These are phyloP conservation scores for Melanotaenia pygmaea DNA, from an alignment of 2,797 vertebrate genomes.

Conservation along the genomic window DNA sequence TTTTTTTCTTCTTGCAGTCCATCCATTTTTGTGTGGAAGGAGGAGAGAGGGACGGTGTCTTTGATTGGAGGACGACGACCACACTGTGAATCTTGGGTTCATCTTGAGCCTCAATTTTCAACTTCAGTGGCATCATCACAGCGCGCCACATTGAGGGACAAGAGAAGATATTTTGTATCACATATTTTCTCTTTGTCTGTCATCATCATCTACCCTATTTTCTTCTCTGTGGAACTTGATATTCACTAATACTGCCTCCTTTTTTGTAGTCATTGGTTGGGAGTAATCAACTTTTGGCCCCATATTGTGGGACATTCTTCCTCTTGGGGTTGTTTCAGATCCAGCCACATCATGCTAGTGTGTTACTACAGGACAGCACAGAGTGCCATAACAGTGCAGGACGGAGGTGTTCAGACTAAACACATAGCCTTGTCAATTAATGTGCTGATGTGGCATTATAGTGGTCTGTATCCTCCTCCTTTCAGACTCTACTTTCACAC, in stretches of 20 bases:
- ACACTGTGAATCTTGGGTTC: slow-evolving; percentile 66
- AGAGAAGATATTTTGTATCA: slow-evolving; percentile 43
- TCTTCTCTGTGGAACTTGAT: slow-evolving; percentile 56
- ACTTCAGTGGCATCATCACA: slow-evolving; percentile 68
- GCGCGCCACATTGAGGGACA: slow-evolving; percentile 50
- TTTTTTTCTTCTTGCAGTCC: slow-evolving; percentile 49
- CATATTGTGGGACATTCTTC: slow-evolving; percentile 51
- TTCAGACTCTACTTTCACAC: slow-evolving; percentile 87
- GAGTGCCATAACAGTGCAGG: slow-evolving; percentile 53
- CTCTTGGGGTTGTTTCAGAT: slow-evolving; percentile 38
- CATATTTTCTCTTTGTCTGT: slow-evolving; percentile 52
- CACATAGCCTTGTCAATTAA: slow-evolving; percentile 78
- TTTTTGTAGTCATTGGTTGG: slow-evolving; percentile 58
- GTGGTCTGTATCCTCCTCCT: slow-evolving; percentile 91
- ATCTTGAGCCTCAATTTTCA: slow-evolving; percentile 54
- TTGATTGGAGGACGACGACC: slow-evolving; percentile 75
- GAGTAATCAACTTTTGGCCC: slow-evolving; percentile 45
- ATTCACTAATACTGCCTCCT: slow-evolving; percentile 55
- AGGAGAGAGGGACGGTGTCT: slow-evolving; percentile 60
- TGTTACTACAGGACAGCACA: slow-evolving; percentile 58
- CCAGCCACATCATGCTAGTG: slow-evolving; percentile 62
- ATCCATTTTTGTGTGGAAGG: slow-evolving; percentile 76
- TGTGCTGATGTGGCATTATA: slow-evolving; percentile 88
- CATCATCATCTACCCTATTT: slow-evolving; percentile 22
- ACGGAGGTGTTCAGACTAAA: slow-evolving; percentile 65